Base-by-base conservation (phyloP, 2,888 invertebrate genomes). In the Proisotoma minuta region DNA sequence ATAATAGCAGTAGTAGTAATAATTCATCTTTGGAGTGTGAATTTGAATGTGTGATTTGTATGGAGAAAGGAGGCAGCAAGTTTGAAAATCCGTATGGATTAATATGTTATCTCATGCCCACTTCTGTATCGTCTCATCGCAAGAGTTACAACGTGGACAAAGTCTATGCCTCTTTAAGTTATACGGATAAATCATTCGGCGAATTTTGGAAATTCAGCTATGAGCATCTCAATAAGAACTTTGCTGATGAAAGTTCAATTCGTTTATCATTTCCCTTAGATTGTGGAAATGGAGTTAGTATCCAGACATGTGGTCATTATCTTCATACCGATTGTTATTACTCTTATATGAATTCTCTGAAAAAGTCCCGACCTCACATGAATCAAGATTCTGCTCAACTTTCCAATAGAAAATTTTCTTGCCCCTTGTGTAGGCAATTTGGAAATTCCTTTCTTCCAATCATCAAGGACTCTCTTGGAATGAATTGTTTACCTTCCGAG, bases 261-360 rank as follows among this genome's bases (percentile, higher is more conserved):
- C 54, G 60, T 20, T 59, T 66, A 27, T 60, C 66, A 15, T 24
- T 65, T 26, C 65, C 64, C 1, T 18, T 63, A 15, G 66, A 66
- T 18, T 57, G 59, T 24, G 67, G 67, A 10, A 60, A 58, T 56
- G 69, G 67, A 23, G 63, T 63, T 34, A 63, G 60, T 29, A 57
- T 66, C 10, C 63, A 69, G 40, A 60, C 65, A 3, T 69, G 69
- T 60, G 69, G 69, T n/a, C 69, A 69, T 43, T 53, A 65, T 4
- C 60, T 69, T n/a, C 69, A 69, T 34, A 63, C 63, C 48, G 63
- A 65, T 15, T 69, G 69, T 29, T 65, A 67, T 24, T 63, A 49
- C 10, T 56, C 58, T 1, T 69, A 67, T 50, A 56, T 67, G 57
- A 57, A 57, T 23, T 63, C 62, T 28, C 60, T 66, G 18, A 63